These are phyloP conservation scores for Threskiornis aethiopicus DNA, from an alignment of 2,797 vertebrate species.

Conservation along the genomic window DNA sequence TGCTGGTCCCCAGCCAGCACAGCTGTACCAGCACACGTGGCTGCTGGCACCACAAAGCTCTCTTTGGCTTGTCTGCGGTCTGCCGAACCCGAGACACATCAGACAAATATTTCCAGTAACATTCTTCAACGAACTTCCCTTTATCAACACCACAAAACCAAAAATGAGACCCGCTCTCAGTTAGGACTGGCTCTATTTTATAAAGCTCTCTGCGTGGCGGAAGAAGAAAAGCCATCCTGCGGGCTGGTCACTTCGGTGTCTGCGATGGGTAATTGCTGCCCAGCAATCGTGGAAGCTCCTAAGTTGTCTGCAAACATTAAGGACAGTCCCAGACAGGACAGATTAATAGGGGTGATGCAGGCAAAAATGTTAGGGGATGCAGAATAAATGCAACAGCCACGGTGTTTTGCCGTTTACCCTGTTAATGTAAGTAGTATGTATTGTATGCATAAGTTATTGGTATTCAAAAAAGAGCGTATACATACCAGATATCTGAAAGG, in stretches of 20 bases:
- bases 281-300: rapidly evolving
- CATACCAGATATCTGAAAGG: background rate
- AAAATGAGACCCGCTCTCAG: rapidly evolving
- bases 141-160: background rate
- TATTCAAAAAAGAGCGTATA: too few relatives aligned
- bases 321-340: too few relatives aligned
- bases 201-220: background rate
- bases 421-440: too few relatives aligned
- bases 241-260: background rate
- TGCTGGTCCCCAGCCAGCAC: background rate
- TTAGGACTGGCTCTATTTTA: background rate
- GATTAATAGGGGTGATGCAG: background rate
- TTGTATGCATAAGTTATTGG: rapidly evolving
- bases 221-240: background rate
- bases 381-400: background rate
- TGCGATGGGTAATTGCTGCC: background rate
- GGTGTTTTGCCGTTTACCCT: background rate
- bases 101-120: background rate
- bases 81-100: background rate
- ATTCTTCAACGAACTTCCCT: background rate
- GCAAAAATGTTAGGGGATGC: background rate
- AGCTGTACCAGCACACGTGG: rapidly evolving
- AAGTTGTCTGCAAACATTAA: background rate
- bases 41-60: background rate
- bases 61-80: background rate